Percentiles rank a stretch among this genome's conserved stretches.
Conservation (phyloP, 1,140 invertebrate genomes). For the Choristoneura fumiferana region DNA sequence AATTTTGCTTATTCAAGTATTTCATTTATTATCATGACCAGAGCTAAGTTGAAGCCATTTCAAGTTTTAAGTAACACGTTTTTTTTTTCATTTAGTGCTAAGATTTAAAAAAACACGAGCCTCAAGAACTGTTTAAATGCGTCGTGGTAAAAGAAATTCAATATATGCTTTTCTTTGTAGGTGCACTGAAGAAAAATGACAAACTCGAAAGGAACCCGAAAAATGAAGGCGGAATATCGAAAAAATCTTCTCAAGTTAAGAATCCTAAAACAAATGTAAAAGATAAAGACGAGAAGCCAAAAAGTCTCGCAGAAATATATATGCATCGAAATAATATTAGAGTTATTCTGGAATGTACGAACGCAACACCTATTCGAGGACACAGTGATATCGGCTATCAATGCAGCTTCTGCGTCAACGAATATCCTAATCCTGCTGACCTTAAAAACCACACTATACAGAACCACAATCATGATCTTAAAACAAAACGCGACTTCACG, state of each 20-base stretch:
- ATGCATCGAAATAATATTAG: conserved; percentile 30
- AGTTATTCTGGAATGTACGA: conserved; percentile 29
- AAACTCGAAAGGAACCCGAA: neutral
- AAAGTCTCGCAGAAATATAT: conserved; percentile 4
- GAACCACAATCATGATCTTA: neutral
- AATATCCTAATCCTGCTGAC: conserved; percentile 24
- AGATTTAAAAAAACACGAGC: too few relatives aligned
- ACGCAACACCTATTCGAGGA: conserved; percentile 34
- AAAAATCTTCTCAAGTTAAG: neutral
- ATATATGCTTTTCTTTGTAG: conserved; percentile 29
- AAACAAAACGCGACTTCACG: too few relatives aligned
- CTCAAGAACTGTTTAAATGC: neutral
- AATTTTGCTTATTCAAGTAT: neutral
- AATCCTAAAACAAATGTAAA: neutral
- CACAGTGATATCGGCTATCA: conserved; percentile 26
- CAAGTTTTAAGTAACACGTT: too few relatives aligned
- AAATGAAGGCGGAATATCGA: neutral
- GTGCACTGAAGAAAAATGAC: conserved; percentile 7
- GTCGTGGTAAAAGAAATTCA: neutral
- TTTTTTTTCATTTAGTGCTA: too few relatives aligned
- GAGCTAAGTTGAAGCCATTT: too few relatives aligned
- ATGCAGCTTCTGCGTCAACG: conserved; percentile 31
- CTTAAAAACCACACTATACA: conserved; percentile 29
- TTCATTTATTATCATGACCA: too few relatives aligned
- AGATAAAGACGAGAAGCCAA: neutral